Evolutionary conservation across 2,797 vertebrate genomes (phyloP), one percentile per base, ranked within the genome.

Genomic region (Xyrichtys novacula): DNA sequence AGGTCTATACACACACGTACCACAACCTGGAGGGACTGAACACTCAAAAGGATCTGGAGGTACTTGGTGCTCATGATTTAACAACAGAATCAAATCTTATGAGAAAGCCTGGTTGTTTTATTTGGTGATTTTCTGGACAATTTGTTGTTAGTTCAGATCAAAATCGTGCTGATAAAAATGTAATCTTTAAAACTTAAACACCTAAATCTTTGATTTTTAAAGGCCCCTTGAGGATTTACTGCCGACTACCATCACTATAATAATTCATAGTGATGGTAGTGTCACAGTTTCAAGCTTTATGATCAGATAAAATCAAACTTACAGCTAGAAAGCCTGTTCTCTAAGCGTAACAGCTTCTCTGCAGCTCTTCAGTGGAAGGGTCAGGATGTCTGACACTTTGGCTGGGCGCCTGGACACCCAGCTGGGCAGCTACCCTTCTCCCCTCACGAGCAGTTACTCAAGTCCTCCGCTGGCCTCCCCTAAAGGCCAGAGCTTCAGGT

Each of bases 1-100:
- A 96, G 78, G 92, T 96, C 32, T 96, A 94, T 46, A 91, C 95
- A 11, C 92, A 86, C 0, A 92, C 95, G 19, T 93, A 92, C 78
- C 90, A 91, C 66, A 92, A 87, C 63, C 85, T 96, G 80, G 89
- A 93, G 54, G 83, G 58, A 20, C 91, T 94, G 2, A 76, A 95
- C 50, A 76, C 77, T 8, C 85, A 94, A 8, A 92, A 85, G 70
- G 95, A 96, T 46, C 72, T 95, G 32, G 91, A 95, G 94, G 95
- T 95, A 81, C 10, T 52, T 4, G 4, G 7, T 47, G 16, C 5
- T 22, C 52, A 46, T 46, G 5, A 34, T 34, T 2, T 6, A 3
- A 14, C n/a, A n/a, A n/a, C n/a, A n/a, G n/a, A n/a, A n/a, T n/a
- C n/a, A n/a, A n/a, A n/a, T n/a, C n/a, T n/a, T n/a, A n/a, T n/a